phyloP scores from a whole-genome alignment of 30 jellyfish, hydroid and myxozoan species.

The Pseudorhiza aurosa region DNA sequence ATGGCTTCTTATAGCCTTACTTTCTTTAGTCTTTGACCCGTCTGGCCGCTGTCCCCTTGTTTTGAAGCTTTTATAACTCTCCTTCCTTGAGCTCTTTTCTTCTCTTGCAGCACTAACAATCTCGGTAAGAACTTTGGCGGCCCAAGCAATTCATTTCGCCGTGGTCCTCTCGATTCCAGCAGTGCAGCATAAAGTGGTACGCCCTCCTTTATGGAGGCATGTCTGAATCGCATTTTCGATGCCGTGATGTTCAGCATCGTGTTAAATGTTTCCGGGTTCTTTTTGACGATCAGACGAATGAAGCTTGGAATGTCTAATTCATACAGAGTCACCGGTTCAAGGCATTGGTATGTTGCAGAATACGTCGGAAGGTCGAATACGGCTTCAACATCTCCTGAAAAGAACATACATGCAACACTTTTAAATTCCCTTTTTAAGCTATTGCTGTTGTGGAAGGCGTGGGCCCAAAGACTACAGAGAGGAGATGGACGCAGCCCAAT shows the following conservation, averaged over 20 bases:
- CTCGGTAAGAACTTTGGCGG: slow-evolving; percentile 21
- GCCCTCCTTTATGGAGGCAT: slow-evolving; percentile 61
- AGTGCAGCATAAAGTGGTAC: slow-evolving; percentile 79
- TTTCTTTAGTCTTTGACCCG: slow-evolving; percentile 27
- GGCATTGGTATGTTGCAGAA: slow-evolving; percentile 71
- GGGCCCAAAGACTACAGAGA: too few species aligned
- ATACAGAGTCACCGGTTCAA: slow-evolving; percentile 64
- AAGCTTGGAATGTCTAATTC: slow-evolving; percentile 77
- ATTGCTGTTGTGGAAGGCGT: too few species aligned
- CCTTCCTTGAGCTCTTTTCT: slow-evolving; percentile 15
- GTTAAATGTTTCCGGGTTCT: slow-evolving; percentile 88
- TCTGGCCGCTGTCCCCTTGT: slow-evolving; percentile 4
- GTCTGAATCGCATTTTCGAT: slow-evolving; percentile 66
- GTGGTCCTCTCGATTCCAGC: slow-evolving; percentile 16
- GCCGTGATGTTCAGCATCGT: slow-evolving; percentile 67
- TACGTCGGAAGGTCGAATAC: slow-evolving; percentile 50
- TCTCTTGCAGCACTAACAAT: slow-evolving; percentile 4
- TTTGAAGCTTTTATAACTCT: not conserved
- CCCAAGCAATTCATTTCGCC: not conserved
- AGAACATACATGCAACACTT: too few species aligned
- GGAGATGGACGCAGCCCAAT: too few species aligned
- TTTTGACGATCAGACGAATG: slow-evolving; percentile 78
- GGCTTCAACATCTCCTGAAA: slow-evolving; percentile 42
- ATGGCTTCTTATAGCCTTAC: not conserved
- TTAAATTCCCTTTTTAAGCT: too few species aligned